Conservation (phyloP, 2,797 vertebrate species). For the Limosa lapponica region DNA sequence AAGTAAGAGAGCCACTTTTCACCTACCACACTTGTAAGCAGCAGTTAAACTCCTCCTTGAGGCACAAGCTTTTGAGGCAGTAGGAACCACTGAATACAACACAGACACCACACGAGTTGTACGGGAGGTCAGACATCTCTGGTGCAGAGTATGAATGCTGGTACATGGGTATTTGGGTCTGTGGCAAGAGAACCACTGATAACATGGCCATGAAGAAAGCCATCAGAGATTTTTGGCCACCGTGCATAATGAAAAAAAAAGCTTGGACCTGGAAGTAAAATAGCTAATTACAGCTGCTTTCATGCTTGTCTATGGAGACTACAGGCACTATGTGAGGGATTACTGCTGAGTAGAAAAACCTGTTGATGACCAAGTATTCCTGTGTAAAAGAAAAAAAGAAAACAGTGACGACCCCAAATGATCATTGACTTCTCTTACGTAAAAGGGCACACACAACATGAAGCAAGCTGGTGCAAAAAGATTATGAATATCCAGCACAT, state of each 20-base stretch:
- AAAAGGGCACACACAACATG: neutral
- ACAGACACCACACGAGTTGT: neutral
- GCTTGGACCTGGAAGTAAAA: neutral
- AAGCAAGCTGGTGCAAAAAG: neutral
- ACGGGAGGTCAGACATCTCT: neutral
- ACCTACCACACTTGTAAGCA: neutral
- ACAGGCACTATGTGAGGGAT: neutral
- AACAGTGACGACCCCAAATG: neutral
- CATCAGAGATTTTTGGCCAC: neutral
- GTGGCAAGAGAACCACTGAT: neutral
- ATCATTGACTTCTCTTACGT: neutral
- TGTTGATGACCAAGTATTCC: neutral
- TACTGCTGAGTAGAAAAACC: neutral
- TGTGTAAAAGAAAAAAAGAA: neutral
- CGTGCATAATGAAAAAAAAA: neutral
- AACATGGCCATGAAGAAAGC: neutral
- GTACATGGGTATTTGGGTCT: fast-evolving
- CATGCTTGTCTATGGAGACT: neutral
- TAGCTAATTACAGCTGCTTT: neutral
- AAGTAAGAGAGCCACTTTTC: neutral
- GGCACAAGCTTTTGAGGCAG: neutral
- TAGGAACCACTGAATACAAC: neutral
- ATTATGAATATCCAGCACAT: neutral
- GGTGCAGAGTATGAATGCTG: neutral
- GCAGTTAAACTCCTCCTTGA: neutral